Evolutionary conservation across 2,888 invertebrate genomes (phyloP), one percentile per base, ranked within the genome.

Genomic region (Mystacides longicornis): DNA sequence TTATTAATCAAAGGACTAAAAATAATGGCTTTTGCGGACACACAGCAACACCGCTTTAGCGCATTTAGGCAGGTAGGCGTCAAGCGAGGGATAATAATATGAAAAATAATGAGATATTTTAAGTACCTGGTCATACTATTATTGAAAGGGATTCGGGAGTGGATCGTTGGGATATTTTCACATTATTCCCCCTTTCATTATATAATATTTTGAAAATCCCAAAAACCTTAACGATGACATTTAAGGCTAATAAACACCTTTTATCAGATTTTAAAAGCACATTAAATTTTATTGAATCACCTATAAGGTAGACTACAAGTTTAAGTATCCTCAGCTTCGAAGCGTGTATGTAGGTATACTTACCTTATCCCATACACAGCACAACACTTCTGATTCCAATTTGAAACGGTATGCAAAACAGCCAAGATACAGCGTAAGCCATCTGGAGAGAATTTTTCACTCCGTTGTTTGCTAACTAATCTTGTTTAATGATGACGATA

Each of bases 191-290:
- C 14, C 16, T 37, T n/a, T n/a, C n/a, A n/a, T n/a, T 37, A 37
- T 7, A 37, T 37, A 37, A 37, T 37, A 37, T 37, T 37, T 37
- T 37, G 37, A 37, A 37, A 37, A 37, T 37, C 37, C 37, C 37
- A 37, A 37, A 37, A 37, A 37, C 37, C 37, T 37, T 37, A 37
- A 37, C 37, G 37, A 37, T 37, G 37, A 37, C 37, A 37, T 37
- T 37, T 37, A 37, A 37, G 16, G 37, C 37, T 37, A 37, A 37
- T 37, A 37, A 37, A 37, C 37, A 37, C 37, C 37, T 37, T 37
- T 37, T 37, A 37, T 37, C 37, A 37, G 7, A 37, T 37, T 37
- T 37, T 37, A 37, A 37, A 14, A 3, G 37, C 37, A 37, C 37
- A 37, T 37, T 37, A 37, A 37, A 37, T 14, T 37, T 37, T 37